Percentiles rank a stretch among this genome's conserved stretches.
These are phyloP conservation scores for Lithophane socia DNA, from an alignment of 2,888 invertebrate species.

Conservation along the genomic window DNA sequence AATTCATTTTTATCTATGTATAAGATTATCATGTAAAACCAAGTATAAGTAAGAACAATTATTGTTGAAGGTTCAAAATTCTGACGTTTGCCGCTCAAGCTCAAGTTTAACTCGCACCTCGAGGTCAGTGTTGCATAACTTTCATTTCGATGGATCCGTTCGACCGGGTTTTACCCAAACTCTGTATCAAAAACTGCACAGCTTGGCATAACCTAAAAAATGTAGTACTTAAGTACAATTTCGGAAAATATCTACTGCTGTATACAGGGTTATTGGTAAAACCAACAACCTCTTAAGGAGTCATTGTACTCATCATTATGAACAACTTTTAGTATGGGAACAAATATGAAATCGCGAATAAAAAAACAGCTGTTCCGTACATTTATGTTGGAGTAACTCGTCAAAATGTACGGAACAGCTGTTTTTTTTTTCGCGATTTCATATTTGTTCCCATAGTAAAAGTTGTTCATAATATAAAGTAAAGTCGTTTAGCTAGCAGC, in stretches of 20 bases:
- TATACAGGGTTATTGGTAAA: no score
- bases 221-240: neutral
- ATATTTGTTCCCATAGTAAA: no score
- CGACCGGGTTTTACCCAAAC: neutral
- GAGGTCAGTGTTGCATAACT: neutral
- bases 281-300: no score
- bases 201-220: neutral
- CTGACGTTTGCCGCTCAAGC: neutral
- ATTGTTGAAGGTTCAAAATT: neutral
- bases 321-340: no score
- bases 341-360: no score
- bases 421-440: no score
- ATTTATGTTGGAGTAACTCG: no score
- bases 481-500: neutral
- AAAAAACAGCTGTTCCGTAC: no score
- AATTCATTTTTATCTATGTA: no score
- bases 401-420: no score
- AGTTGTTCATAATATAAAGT: no score
- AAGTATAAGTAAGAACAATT: neutral
- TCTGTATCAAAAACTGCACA: neutral
- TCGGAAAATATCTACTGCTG: neutral
- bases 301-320: no score
- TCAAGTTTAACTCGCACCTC: neutral
- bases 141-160: neutral
- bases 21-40: neutral